Evolutionary conservation across 2,113 vertebrate species (phyloP).

Genomic region (Sapajus apella): DNA sequence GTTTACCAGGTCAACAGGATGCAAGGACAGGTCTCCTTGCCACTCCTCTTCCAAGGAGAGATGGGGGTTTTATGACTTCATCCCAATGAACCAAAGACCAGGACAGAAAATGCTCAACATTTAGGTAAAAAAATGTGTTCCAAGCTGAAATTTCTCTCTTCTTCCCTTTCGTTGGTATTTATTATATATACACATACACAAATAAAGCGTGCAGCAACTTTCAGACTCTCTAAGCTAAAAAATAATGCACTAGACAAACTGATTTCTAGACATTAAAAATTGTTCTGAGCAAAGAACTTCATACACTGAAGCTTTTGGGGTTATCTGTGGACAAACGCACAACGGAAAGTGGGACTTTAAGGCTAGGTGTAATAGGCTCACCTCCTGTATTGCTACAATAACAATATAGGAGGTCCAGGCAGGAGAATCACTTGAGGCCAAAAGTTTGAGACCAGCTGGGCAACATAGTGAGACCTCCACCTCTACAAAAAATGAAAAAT

Average conservation of each 20-base stretch:
- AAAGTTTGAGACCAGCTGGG: too few species aligned
- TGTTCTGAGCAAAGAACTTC: background rate
- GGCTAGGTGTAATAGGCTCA: too few species aligned
- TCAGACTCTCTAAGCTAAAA: background rate
- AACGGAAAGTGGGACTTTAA: background rate
- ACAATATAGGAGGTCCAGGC: too few species aligned
- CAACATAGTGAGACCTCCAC: too few species aligned
- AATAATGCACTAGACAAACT: background rate
- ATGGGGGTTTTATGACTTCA: background rate
- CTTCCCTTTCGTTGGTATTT: background rate
- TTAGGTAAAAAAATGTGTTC: background rate
- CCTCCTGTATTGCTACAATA: too few species aligned
- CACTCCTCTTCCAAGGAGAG: background rate
- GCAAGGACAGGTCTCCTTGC: background rate
- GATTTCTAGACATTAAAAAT: background rate
- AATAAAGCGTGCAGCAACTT: background rate
- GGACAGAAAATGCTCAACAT: background rate
- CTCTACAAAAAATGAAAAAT: too few species aligned
- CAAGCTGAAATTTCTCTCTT: background rate
- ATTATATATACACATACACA: background rate
- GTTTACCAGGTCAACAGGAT: background rate
- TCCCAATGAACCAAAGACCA: background rate
- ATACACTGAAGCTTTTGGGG: background rate
- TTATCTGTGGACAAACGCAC: background rate
- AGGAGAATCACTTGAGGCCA: too few species aligned